Base-by-base conservation (phyloP, 1,140 invertebrate genomes). In the Mya arenaria region DNA sequence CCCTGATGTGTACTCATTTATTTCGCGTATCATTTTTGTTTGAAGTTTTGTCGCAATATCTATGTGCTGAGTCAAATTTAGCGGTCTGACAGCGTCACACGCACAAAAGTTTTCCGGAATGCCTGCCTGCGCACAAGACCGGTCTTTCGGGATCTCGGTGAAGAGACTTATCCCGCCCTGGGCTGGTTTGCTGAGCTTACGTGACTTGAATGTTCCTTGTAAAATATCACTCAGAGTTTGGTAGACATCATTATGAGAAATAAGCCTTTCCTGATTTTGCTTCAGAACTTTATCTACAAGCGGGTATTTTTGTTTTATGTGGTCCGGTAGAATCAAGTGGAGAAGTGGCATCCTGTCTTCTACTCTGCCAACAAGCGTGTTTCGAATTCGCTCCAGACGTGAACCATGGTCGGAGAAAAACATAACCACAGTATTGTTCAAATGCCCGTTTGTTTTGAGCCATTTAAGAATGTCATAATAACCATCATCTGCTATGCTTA, bases 341-440 rank as follows among this genome's bases (percentile, higher is more conserved):
- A 97, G 93, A 78, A 97, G 96, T 0, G 98, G 98, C 30, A 99
- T 91, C 56, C 97, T 93, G 89, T 98, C 97, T 92, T 99, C 98
- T 77, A 98, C 93, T 90, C n/a, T n/a, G 96, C 95, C 0, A 98
- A 98, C 69, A 94, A 95, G 89, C 96, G 96, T 0, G 97, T 98
- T 82, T 94, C 91, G 1, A 93, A 93, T 1, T 97, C 97, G 93
- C 96, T 98, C n/a, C n/a, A n/a, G n/a, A 32, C 98, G 92, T 87
- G 98, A 95, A 84, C 98, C 98, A 91, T 99, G 98, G 92, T 99
- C 98, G 86, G 97, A 97, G 84, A 98, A 93, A n/a, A 98, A 94
- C 25, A 99, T 94, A 0, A 99, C 90, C 0, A 94, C 90, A 0
- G 95, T 95, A 84, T 94, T 92, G 28, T 94, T 90, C 4, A 94